Percentiles rank a stretch among this genome's conserved stretches.
Conservation (phyloP, 1,140 invertebrate genomes). For the Drosophila ironensis region DNA sequence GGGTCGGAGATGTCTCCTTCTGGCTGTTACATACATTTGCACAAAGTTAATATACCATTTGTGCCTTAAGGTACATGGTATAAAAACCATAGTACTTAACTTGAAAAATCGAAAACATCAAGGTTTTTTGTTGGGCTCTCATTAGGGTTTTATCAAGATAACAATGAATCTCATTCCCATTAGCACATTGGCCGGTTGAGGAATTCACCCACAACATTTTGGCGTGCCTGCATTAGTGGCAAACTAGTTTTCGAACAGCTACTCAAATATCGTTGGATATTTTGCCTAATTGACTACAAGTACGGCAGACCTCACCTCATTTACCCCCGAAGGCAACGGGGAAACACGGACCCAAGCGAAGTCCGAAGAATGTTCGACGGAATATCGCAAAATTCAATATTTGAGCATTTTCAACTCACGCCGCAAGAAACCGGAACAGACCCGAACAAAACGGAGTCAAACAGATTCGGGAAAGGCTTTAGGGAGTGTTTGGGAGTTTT, state of each 20-base stretch:
- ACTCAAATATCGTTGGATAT: slow-evolving; percentile 22
- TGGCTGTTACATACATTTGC: no score
- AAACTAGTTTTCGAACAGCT: slow-evolving; percentile 16
- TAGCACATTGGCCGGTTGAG: no score
- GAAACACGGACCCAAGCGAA: slow-evolving; percentile 1
- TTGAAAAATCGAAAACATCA: no score
- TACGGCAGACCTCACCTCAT: slow-evolving; percentile 47
- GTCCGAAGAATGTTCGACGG: slow-evolving; percentile 48
- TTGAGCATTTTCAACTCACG: slow-evolving; percentile 51
- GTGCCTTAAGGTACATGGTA: no score
- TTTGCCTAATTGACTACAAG: slow-evolving; percentile 64
- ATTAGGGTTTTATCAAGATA: no score
- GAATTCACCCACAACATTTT: no score
- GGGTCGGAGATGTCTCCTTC: no score
- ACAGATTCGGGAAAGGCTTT: background rate
- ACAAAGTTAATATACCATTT: no score
- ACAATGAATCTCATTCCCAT: no score
- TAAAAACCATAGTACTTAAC: no score
- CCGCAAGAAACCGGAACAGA: slow-evolving; percentile 9
- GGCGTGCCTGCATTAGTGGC: background rate
- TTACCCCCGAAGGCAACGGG: slow-evolving; percentile 43
- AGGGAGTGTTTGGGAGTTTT: background rate
- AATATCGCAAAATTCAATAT: slow-evolving; percentile 71
- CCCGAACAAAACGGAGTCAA: background rate
- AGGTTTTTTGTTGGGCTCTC: no score